phyloP scores from a whole-genome alignment of 2,797 vertebrate genomes.

The Ispidina lecontei region DNA sequence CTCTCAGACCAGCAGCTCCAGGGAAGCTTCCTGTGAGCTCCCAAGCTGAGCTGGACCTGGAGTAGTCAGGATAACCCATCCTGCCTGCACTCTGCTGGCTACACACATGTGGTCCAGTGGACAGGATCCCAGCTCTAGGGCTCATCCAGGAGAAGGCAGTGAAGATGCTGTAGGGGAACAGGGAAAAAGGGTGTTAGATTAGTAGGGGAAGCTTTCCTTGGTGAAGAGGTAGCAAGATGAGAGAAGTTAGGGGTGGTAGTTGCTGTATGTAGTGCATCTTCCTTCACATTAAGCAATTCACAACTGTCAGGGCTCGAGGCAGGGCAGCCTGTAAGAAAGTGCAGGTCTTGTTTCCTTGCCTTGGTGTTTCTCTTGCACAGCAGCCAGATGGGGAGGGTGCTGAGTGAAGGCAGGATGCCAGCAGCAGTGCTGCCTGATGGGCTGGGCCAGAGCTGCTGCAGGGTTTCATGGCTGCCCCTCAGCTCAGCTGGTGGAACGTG shows the following conservation, averaged over 20 bases:
- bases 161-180: background rate
- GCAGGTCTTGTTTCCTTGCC: background rate
- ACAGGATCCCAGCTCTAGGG: background rate
- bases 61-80: background rate
- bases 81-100: background rate
- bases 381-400: background rate
- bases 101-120: rapidly evolving
- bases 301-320: background rate
- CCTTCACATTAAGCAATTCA: background rate
- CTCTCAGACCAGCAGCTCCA: background rate
- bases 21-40: background rate
- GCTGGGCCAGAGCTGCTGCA: background rate
- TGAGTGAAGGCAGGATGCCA: background rate
- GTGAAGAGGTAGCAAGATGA: background rate
- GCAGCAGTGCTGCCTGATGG: background rate
- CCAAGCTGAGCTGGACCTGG: background rate
- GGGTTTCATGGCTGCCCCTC: background rate
- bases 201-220: background rate
- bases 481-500: background rate
- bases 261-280: background rate
- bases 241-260: background rate
- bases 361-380: background rate
- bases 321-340: background rate
- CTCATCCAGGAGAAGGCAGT: background rate
- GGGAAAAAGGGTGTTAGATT: background rate